Evolutionary conservation across 2,113 vertebrate species (phyloP).

Genomic region (Lontra canadensis): DNA sequence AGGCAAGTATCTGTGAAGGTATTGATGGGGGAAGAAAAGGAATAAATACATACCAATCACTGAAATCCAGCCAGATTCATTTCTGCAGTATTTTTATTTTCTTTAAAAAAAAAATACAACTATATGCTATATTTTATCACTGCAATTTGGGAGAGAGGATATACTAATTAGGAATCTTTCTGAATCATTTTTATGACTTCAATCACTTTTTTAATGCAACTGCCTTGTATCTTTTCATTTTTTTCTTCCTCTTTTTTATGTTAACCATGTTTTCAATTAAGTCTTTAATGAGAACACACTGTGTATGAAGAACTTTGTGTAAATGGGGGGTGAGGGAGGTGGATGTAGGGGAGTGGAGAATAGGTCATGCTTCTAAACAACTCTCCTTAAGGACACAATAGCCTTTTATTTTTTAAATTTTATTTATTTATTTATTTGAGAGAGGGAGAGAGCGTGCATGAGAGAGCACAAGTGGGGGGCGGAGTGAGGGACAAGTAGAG

Average conservation of each 20-base stretch:
- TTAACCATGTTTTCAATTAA: not conserved
- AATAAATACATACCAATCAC: not conserved
- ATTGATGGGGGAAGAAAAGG: not conserved
- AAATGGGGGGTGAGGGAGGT: not conserved
- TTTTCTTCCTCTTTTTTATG: not conserved
- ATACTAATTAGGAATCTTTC: not conserved
- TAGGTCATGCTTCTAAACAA: not conserved
- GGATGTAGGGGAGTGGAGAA: not conserved
- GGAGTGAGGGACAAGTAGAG: no score
- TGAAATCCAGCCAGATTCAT: not conserved
- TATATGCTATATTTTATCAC: not conserved
- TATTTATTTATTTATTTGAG: no score
- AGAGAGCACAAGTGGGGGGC: no score
- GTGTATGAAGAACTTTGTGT: not conserved
- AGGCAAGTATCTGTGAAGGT: not conserved
- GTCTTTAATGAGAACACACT: not conserved
- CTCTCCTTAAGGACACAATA: not conserved
- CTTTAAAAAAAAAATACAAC: not conserved
- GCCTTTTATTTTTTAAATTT: not conserved
- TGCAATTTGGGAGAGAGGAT: not conserved
- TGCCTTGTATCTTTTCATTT: not conserved
- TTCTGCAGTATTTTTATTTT: not conserved
- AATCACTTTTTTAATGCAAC: not conserved
- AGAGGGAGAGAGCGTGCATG: no score
- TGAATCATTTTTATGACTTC: not conserved